A percentile compares a stretch with the other conserved stretches of the same genome.
phyloP scores from a whole-genome alignment of 2,888 invertebrate genomes.

The Lasius fuliginosus region DNA sequence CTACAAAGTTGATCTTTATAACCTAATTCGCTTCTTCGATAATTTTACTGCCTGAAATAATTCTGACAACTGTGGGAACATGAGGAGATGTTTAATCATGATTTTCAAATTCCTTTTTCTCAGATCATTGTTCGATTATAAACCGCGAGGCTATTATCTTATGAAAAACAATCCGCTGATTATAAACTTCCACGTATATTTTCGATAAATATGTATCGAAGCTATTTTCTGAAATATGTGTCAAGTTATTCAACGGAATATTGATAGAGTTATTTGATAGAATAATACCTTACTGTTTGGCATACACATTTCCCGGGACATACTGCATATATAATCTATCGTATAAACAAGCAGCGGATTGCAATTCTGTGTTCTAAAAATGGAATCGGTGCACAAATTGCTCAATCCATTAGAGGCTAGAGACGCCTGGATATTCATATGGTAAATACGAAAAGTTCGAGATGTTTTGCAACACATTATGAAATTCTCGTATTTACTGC shows the following conservation, averaged over 20 bases:
- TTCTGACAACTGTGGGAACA: not conserved
- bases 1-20: conserved; percentile 20
- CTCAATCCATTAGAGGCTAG: conserved; percentile 12
- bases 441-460: conserved; percentile 25
- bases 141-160: not conserved
- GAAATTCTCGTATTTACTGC: conserved; percentile 22
- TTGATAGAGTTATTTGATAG: conserved; percentile 46
- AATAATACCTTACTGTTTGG: conserved; percentile 29
- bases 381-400: conserved; percentile 27
- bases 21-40: conserved; percentile 32
- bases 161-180: conserved; percentile 19
- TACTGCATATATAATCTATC: conserved; percentile 33
- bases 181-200: not conserved
- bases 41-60: not conserved
- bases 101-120: not conserved
- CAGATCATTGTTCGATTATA: not conserved
- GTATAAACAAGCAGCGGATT: conserved; percentile 36
- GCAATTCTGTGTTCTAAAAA: conserved; percentile 43
- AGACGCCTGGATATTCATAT: conserved; percentile 3
- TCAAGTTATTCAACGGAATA: conserved; percentile 50
- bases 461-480: not conserved
- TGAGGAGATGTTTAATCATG: not conserved
- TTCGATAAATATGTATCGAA: conserved; percentile 42
- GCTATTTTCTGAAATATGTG: conserved; percentile 33
- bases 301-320: conserved; percentile 32